Evolutionary conservation across 2,113 vertebrate species (phyloP).

Genomic region (Entelurus aequoreus): DNA sequence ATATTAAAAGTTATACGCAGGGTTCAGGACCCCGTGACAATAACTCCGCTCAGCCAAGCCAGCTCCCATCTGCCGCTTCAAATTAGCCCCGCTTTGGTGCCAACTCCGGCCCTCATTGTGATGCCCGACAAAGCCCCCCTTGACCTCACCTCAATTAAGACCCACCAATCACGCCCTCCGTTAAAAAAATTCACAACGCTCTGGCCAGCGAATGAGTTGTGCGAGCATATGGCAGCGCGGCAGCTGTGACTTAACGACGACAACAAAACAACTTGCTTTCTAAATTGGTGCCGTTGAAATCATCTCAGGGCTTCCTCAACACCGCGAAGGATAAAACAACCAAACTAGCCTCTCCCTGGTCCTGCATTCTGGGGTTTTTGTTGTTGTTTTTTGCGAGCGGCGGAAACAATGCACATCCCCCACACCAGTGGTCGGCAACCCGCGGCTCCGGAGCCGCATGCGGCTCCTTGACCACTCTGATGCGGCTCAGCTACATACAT

Average conservation of each 20-base stretch:
- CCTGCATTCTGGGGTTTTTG: background rate
- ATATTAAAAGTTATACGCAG: no score
- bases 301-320: no score
- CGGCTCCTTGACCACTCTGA: no score
- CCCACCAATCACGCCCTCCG: slow-evolving; percentile 30
- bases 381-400: background rate
- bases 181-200: slow-evolving; percentile 41
- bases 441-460: no score
- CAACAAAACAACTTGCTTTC: slow-evolving; percentile 8
- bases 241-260: slow-evolving; percentile 29
- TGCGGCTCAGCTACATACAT: no score
- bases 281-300: no score
- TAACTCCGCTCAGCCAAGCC: slow-evolving; percentile 10
- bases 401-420: no score
- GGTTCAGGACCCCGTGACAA: no score
- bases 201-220: slow-evolving; percentile 24
- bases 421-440: no score
- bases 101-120: slow-evolving; percentile 24
- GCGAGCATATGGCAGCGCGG: slow-evolving; percentile 28
- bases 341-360: background rate
- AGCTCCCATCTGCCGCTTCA: slow-evolving; percentile 47
- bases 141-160: slow-evolving; percentile 54
- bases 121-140: slow-evolving; percentile 33
- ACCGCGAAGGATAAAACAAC: background rate
- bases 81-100: slow-evolving; percentile 42